phyloP scores from a whole-genome alignment of 2,113 vertebrate genomes.

The Miniopterus natalensis region DNA sequence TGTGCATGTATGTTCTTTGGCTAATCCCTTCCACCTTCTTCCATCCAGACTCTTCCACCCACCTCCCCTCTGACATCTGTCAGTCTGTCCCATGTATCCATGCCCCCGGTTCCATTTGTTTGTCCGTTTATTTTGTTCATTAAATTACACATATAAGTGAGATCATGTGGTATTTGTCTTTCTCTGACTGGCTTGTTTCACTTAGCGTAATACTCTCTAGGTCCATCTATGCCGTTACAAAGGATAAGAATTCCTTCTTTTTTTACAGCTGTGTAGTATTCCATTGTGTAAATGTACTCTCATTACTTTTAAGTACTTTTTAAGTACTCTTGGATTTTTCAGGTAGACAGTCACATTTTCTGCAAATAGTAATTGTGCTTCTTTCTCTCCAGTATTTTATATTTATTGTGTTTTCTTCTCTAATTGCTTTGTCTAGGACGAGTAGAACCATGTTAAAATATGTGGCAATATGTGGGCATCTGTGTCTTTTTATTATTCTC shows the following conservation, averaged over 20 bases:
- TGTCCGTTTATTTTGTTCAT: neutral
- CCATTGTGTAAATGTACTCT: neutral
- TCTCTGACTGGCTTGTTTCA: neutral
- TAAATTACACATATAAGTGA: neutral
- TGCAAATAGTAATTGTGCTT: conserved; percentile 35
- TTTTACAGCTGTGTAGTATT: neutral
- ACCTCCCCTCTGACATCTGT: neutral
- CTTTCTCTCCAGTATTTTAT: neutral
- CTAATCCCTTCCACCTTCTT: neutral
- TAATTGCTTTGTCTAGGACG: conserved; percentile 31
- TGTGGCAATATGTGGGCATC: neutral
- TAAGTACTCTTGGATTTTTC: neutral
- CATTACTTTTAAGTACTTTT: neutral
- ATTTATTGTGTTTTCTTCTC: conserved; percentile 57
- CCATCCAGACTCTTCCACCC: neutral
- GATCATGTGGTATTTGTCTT: neutral
- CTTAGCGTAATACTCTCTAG: neutral
- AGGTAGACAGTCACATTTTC: neutral
- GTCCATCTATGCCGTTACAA: neutral
- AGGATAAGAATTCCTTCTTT: neutral
- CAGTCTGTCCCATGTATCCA: neutral
- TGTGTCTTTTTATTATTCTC: neutral
- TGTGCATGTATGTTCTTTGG: neutral
- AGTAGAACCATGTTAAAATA: neutral
- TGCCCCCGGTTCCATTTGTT: neutral